Evolutionary conservation across 2,113 vertebrate genomes (phyloP), one percentile per base, ranked within the genome.

Genomic region (Taxidea taxus): DNA sequence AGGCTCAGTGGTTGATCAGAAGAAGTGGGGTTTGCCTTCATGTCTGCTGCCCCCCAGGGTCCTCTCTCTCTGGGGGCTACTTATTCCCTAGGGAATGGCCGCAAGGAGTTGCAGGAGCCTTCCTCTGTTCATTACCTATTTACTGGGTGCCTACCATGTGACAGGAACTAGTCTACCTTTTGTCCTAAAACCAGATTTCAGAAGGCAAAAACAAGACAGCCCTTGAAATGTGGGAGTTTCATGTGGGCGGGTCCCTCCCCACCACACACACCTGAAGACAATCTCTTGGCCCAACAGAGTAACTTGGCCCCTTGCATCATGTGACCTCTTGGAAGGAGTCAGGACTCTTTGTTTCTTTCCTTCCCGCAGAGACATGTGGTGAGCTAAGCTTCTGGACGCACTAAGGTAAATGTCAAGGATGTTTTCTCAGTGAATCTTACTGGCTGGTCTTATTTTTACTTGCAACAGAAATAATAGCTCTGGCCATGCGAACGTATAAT

Each of bases 331-430:
- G 68, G 42, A 77, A 96, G 66, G 60, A 95, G 29, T 64, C 16
- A 44, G 37, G 13, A 51, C 23, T 92, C 3, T 92, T 62, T 10
- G 13, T 34, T 21, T 2, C 23, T 34, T 34, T 34, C 6, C 7
- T 44, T 18, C 7, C 16, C 42, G 31, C 4, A 44, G 60, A 89
- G n/a, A 94, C 75, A 7, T 72, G 18, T n/a, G 21, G 25, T 44
- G 14, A 66, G 47, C 88, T 91, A 70, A 88, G 85, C 80, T 95
- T 95, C 84, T 94, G 44, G 70, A 62, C 75, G 14, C 64, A 39
- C 77, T 49, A 86, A 83, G 54, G 90, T 97, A 96, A 97, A 98
- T 96, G 84, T 95, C 96, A 97, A 81, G 21, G 51, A 90, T 92
- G 80, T 93, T 96, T 98, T 91, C 72, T 91, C 85, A 96, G 85